Evolutionary conservation across 2,797 vertebrate genomes (phyloP), one percentile per base, ranked within the genome.

Genomic region (Picus viridis): DNA sequence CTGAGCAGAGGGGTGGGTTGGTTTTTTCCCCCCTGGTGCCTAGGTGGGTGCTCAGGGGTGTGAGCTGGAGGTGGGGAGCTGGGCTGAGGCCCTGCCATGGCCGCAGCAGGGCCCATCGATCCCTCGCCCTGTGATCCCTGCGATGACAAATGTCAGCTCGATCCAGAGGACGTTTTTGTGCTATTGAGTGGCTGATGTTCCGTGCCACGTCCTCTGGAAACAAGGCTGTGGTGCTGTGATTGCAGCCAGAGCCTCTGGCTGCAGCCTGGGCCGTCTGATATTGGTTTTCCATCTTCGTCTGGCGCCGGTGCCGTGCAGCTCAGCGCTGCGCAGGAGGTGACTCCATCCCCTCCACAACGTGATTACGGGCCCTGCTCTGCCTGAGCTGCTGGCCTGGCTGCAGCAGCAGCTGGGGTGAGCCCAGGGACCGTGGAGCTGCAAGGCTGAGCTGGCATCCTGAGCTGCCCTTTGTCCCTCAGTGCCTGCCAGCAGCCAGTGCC

Each of bases 271-370:
- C 36, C 7, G 24, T 51, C 14, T 0, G 2, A 58, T 63, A 51
- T 17, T 72, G 45, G 83, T 20, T 75, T 89, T 87, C 34, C 56
- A 68, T 68, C 88, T 68, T 84, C 85, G 75, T 92, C 78, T 91
- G 71, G 36, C 63, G 41, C 59, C 19, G 41, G 54, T 30, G 39
- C 73, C 75, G 15, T 43, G 49, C 36, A 75, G 49, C 54, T 72
- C 36, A 54, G 58, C 12, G 19, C 54, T 45, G 36, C 1, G 0
- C n/a, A 36, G 19, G 6, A 26, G 59, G 43, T 68, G 41, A 72
- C n/a, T 16, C 45, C 39, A 3, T 49, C 51, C 22, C 30, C 20
- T 63, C 51, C 64, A 45, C 64, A 34, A 84, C 17, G n/a, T 2
- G 3, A 67, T 77, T 74, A 47, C 2, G 4, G 61, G 10, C 14